Base-by-base conservation (phyloP, 1,140 invertebrate genomes). In the Drosophila auraria region DNA sequence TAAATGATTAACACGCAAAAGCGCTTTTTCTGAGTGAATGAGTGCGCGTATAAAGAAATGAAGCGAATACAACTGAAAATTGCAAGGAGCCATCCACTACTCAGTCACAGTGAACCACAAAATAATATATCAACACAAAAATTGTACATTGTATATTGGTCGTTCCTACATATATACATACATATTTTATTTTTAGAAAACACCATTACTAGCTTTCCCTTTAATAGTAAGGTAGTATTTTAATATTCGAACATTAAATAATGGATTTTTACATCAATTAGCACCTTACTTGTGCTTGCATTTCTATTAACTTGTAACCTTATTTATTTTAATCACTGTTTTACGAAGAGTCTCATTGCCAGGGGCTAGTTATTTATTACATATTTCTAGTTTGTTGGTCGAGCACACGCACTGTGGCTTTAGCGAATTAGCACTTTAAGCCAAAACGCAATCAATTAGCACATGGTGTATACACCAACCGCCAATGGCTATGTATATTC, bases 381-480 rank as follows among this genome's bases (percentile, higher is more conserved):
- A 33, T 30, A 17, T 63, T 63, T 33, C 56, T 33, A 36, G 14
- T 63, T 25, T 45, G 42, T 27, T 49, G n/a, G 25, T 62, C 20
- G 3, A 63, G 23, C 30, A 49, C 64, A 66, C 64, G 59, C 64
- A 68, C 38, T 71, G 63, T 68, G 50, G 50, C 66, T 68, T 47
- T 27, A 71, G 5, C 38, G 14, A 68, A 53, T 69, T 71, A 71
- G 40, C 68, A 71, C 40, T 38, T 54, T 47, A 20, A 27, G 68
- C 63, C 49, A 70, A 70, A 70, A 70, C 66, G 49, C 38, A 66
- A 70, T 69, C 68, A 71, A 69, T 71, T 71, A 69, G 50, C 68
- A 71, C 63, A 68, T 68, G 63, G n/a, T 56, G 53, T 71, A 40
- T 71, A 51, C 68, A 51, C 68, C 59, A 63, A 68, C 38, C 44